Base-by-base conservation (phyloP, 2,113 vertebrate genomes). In the Numida meleagris region DNA sequence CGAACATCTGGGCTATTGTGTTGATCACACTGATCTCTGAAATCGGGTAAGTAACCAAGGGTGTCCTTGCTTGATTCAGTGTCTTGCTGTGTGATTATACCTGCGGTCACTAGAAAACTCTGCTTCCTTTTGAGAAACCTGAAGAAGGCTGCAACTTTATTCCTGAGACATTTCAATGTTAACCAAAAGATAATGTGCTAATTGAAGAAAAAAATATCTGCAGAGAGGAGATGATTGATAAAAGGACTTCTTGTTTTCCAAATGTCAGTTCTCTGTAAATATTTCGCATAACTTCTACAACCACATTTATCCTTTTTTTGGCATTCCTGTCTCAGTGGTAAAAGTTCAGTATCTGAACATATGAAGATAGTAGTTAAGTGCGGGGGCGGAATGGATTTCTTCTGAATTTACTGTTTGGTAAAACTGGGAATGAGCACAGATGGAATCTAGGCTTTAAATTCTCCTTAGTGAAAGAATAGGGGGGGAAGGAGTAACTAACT, bases 21-120 rank as follows among this genome's bases (percentile, higher is more conserved):
- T 43, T 50, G 42, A 27, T 86, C 57, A 45, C 29, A 16, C 21
- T 62, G 80, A 50, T 21, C 65, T 70, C 48, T 46, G 31, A n/a
- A 71, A n/a, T 67, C 40, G 82, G 89, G 93, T 96, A 74, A 89
- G 92, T 93, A 46, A 67, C 18, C 21, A 16, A 38, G 38, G 19
- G 24, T 43, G 11, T 70, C 15, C 13, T 59, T 75, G 33, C 53
- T 58, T 68, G 34, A 67, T 38, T 50, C 14, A 25, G 8, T 78
- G 13, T 73, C 61, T 95, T 24, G 34, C 36, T 9, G 23, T 34
- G 6, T 19, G 57, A 63, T 31, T 81, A 12, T 71, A 53, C 40
- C 10, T 73, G 57, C 45, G 63, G 74, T 82, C 14, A 14, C 53
- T 24, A 59, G 27, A 40, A 79, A 58, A 67, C 7, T 40, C 29